These are phyloP conservation scores for Mesoligia furuncula DNA, from an alignment of 2,888 invertebrate species.

Conservation along the genomic window DNA sequence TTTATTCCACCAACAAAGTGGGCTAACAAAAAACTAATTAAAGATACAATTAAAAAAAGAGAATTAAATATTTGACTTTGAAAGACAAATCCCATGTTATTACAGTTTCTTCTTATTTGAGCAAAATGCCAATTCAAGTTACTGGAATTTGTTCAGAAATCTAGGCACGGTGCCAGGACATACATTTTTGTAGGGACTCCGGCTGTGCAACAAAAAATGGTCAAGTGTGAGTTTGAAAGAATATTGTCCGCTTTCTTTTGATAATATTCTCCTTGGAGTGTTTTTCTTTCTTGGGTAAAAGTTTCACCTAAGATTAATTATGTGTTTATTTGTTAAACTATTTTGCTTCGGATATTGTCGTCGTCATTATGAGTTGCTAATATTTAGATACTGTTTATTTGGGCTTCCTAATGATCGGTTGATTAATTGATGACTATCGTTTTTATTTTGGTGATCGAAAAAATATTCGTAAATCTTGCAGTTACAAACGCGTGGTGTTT, in stretches of 20 bases:
- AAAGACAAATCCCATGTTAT: constrained; percentile 34
- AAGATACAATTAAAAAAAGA: constrained; percentile 26
- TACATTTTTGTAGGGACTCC: constrained; percentile 46
- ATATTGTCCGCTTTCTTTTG: constrained; percentile 14
- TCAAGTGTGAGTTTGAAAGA: constrained; percentile 52
- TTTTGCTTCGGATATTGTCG: background rate
- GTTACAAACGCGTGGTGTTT: background rate
- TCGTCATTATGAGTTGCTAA: background rate
- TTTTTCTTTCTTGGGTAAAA: background rate
- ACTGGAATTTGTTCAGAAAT: constrained; percentile 47
- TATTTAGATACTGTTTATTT: background rate
- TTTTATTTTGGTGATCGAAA: background rate
- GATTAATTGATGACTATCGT: background rate
- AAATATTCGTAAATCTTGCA: background rate
- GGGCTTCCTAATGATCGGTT: background rate
- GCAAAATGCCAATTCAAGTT: constrained; percentile 53
- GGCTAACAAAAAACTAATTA: constrained; percentile 27
- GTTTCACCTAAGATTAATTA: background rate
- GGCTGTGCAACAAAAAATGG: constrained; percentile 42
- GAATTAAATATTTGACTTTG: constrained; percentile 40
- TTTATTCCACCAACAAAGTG: background rate
- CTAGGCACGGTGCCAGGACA: constrained; percentile 58
- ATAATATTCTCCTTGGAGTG: background rate
- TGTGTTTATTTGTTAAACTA: constrained; percentile 1
- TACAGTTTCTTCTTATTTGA: constrained; percentile 51